Evolutionary conservation across 2,888 invertebrate species (phyloP).

Genomic region (Caenorhabditis panamensis): DNA sequence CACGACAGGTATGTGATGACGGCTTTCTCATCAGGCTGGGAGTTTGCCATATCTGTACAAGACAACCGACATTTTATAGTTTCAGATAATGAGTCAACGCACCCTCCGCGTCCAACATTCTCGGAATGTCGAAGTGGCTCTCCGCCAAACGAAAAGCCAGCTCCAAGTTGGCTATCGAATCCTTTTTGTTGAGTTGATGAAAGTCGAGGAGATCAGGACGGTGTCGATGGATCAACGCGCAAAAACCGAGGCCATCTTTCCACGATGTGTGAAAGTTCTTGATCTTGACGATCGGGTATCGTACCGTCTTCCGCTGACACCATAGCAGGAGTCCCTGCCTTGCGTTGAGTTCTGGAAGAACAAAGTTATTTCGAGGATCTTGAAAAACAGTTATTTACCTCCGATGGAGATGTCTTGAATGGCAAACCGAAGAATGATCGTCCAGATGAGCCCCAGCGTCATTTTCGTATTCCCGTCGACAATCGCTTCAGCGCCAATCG

Average conservation of each 20-base stretch:
- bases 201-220: constrained; percentile 97
- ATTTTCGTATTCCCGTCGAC: constrained; percentile 99
- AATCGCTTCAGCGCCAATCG: constrained; percentile 99
- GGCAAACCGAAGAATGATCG: constrained; percentile 98
- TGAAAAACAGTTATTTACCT: too few relatives aligned
- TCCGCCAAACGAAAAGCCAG: constrained; percentile 99
- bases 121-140: constrained; percentile 99
- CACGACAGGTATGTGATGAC: constrained; percentile 99
- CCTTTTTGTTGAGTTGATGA: constrained; percentile 97
- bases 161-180: constrained; percentile 98
- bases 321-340: constrained; percentile 99
- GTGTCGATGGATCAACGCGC: constrained; percentile 99
- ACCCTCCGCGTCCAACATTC: constrained; percentile 99
- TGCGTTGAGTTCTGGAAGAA: constrained; percentile 91
- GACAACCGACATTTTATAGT: constrained; percentile 15
- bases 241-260: constrained; percentile 99
- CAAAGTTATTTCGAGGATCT: too few relatives aligned
- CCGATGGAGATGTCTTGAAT: constrained; percentile 99
- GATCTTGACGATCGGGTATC: constrained; percentile 99
- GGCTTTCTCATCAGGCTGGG: constrained; percentile 98
- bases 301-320: constrained; percentile 99
- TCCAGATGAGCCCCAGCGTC: constrained; percentile 85
- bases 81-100: constrained; percentile 78
- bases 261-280: constrained; percentile 99
- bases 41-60: constrained; percentile 91